phyloP scores from a whole-genome alignment of 2,797 vertebrate genomes.

The Enoplosus armatus region DNA sequence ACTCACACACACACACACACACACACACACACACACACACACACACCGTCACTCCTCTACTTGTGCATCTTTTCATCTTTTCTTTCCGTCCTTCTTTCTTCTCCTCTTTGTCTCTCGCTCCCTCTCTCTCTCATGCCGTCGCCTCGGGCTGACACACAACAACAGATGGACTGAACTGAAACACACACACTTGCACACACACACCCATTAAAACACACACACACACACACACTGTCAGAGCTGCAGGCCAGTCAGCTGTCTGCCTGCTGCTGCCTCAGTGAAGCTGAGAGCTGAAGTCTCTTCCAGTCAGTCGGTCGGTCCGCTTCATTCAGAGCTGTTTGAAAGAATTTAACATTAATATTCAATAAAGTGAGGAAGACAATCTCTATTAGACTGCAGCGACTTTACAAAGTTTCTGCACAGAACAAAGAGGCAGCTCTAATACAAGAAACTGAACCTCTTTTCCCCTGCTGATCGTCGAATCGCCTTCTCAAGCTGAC shows the following conservation, averaged over 20 bases:
- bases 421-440: conserved; percentile 1
- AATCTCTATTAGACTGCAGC: background rate
- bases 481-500: background rate
- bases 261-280: conserved; percentile 65
- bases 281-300: conserved; percentile 39
- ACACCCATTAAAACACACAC: conserved; percentile 12
- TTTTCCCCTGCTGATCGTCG: background rate
- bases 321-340: conserved; percentile 27
- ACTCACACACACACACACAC: conserved; percentile 25
- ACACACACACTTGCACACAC: conserved; percentile 19
- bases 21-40: conserved; percentile 24
- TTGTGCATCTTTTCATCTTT: conserved; percentile 62
- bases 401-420: conserved; percentile 33
- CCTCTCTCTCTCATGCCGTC: conserved; percentile 55
- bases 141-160: conserved; percentile 67
- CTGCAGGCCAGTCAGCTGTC: conserved; percentile 79
- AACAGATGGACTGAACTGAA: conserved; percentile 75
- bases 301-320: conserved; percentile 36
- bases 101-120: conserved; percentile 57
- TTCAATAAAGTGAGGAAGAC: conserved; percentile 29
- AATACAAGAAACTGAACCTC: background rate
- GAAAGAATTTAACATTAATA: conserved; percentile 42
- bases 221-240: conserved; percentile 28
- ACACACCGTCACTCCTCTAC: conserved; percentile 26
- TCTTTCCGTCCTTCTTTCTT: conserved; percentile 39